phyloP scores from a whole-genome alignment of 2,888 invertebrate genomes.

The Parochlus steinenii region DNA sequence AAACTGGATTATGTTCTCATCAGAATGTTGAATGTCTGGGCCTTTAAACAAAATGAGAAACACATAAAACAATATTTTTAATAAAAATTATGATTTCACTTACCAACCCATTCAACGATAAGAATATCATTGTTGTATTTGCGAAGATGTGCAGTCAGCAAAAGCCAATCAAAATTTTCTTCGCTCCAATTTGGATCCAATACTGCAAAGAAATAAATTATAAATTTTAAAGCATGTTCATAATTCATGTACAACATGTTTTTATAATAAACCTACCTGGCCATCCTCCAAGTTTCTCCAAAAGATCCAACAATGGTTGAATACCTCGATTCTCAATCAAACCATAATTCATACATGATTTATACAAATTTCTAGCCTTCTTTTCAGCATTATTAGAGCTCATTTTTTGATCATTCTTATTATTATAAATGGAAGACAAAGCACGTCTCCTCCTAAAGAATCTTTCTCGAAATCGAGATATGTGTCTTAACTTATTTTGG shows the following conservation, averaged over 20 bases:
- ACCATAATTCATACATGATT: slow-evolving; percentile 72
- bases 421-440: no score
- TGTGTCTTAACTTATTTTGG: not conserved
- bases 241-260: no score
- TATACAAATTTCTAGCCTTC: slow-evolving; percentile 71
- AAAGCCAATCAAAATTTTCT: slow-evolving; percentile 51
- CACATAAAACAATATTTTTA: no score
- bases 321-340: slow-evolving; percentile 53
- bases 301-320: slow-evolving; percentile 48
- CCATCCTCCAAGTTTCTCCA: slow-evolving; percentile 74
- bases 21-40: slow-evolving; percentile 85
- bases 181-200: slow-evolving; percentile 46
- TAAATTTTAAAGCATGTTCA: no score
- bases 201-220: no score
- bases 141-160: slow-evolving; percentile 53
- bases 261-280: no score
- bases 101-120: slow-evolving; percentile 78
- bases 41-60: no score
- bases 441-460: not conserved
- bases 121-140: slow-evolving; percentile 74
- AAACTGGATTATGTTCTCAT: slow-evolving; percentile 75
- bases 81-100: no score
- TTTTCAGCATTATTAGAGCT: slow-evolving; percentile 39
- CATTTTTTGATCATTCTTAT: no score
- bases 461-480: not conserved